These are phyloP conservation scores for Sebastolobus alascanus DNA, from an alignment of 2,797 vertebrate species.

Conservation along the genomic window DNA sequence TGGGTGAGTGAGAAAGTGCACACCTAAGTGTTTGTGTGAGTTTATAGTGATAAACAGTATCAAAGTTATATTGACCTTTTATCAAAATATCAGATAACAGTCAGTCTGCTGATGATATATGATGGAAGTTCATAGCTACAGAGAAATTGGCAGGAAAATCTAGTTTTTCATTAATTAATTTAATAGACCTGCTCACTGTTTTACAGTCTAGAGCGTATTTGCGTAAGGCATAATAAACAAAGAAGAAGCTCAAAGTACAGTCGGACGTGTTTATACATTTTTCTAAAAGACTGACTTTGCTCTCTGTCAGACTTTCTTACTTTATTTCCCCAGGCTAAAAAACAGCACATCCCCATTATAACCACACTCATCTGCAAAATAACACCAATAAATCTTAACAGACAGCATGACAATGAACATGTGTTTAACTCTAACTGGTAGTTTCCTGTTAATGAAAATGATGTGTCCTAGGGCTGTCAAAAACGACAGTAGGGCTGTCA, in stretches of 20 bases:
- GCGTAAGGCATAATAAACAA: no score
- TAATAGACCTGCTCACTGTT: neutral
- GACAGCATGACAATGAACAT: neutral
- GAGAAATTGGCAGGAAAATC: no score
- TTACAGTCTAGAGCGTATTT: neutral
- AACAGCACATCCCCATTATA: neutral
- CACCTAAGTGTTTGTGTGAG: constrained; percentile 13
- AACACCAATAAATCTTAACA: no score
- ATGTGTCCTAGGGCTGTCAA: no score
- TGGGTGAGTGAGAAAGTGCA: constrained; percentile 19
- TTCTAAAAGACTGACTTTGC: neutral
- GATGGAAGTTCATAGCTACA: no score
- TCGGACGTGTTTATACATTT: neutral
- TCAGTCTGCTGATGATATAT: neutral
- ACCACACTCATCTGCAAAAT: neutral
- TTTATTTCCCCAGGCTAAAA: neutral
- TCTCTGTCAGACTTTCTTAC: neutral
- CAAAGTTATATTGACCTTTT: neutral
- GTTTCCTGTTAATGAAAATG: neutral
- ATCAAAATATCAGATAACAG: constrained; percentile 3
- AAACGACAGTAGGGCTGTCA: no score
- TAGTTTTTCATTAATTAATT: no score
- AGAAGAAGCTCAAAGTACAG: no score
- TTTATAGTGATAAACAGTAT: constrained; percentile 18
- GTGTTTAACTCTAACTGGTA: neutral